Base-by-base conservation (phyloP, 2,797 vertebrate species). In the Myotis vivesi region DNA sequence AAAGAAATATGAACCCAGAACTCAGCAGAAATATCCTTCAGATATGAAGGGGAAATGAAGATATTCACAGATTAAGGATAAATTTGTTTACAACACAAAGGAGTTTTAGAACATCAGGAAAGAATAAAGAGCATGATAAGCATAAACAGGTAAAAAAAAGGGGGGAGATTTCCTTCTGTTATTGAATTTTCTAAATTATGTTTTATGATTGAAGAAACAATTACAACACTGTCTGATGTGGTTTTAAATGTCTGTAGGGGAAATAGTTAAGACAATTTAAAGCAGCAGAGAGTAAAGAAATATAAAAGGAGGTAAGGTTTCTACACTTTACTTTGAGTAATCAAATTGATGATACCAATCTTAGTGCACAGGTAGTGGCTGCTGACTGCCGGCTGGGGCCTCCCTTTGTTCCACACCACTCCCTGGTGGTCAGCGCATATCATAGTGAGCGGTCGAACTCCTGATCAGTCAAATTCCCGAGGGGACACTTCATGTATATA, bases 31-130 rank as follows among this genome's bases (percentile, higher is more conserved):
- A 76, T 87, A 81, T 36, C 9, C 30, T 77, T 71, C 51, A 38
- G 19, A 79, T 41, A 87, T 33, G 33, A 72, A 92, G 13, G 28
- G 41, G 38, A 92, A 71, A 86, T 69, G 15, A 72, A 38, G 16
- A 73, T 68, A 81, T 68, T 72, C 55, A 86, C 23, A 94, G 66
- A 81, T 7, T 77, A 77, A 86, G 23, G 38, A 84, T 94, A 92
- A 80, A 41, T 92, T 49, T 53, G 17, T 84, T 87, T 76, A 51
- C 41, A 95, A 64, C 23, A 46, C 1, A 51, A 83, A 81, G 64
- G 19, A 71, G 64, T 5, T 25, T 69, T 41, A 9, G 30, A 72
- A 71, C 20, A 84, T 44, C 33, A 36, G 23, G 23, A 85, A 80
- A 44, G 55, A 64, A 53, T 66, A 81, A 92, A 76, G 22, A 91